Base-by-base conservation (phyloP, 2,888 invertebrate species). In the Galerucella nymphaeae region DNA sequence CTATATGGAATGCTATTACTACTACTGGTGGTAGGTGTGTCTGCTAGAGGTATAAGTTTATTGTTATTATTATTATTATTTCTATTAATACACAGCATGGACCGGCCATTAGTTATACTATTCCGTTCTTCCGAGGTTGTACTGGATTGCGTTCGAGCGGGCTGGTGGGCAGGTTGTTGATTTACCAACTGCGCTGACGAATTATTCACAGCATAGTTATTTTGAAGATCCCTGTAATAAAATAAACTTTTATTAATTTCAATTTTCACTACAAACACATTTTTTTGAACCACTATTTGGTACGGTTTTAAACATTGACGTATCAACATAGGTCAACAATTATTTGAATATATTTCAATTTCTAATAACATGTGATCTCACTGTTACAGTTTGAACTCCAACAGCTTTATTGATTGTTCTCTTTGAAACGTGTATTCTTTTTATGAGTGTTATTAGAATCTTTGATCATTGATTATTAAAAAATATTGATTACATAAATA, bases 1-100 rank as follows among this genome's bases (percentile, higher is more conserved):
- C 93, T 93, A 87, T 93, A 94, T 81, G 93, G 93, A 85, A 90
- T 90, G 87, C 92, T 92, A 85, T 89, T 90, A 82, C 91, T 90
- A 84, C 90, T 90, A 84, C 90, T 89, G 75, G 90, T 88, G 77
- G 89, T 89, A 77, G 89, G 89, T 83, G 92, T 90, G 83, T 94
- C 94, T 20, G 91, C 89, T 82, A 94, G 93, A 75, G 91, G 89
- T 74, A 91, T 92, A 80, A 94, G 88, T 82, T 91, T 89, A 84
- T 90, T 91, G 85, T 89, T 89, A 65, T 66, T 76, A 67, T 69
- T 76, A 48, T 45, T 45, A 45, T 45, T 53, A 53, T 67, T 75
- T 38, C 70, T 59, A 61, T 41, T 41, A 70, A 69, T 76, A 74
- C 77, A 78, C 64, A 79, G 20, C 71, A 77, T 48, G 9, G 80